These are phyloP conservation scores for Arctopsyche grandis DNA, from an alignment of 1,140 invertebrate genomes.

Conservation along the genomic window DNA sequence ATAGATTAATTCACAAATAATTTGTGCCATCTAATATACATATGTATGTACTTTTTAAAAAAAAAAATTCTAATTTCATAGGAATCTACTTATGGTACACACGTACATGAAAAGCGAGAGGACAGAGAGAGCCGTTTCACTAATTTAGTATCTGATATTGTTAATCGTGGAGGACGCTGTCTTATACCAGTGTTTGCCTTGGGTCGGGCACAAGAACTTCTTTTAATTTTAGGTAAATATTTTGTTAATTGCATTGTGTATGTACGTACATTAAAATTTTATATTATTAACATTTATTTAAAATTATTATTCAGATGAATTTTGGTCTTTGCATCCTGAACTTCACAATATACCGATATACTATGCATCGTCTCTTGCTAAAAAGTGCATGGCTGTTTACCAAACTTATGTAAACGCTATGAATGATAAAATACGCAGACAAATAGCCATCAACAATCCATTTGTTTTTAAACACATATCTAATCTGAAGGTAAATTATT, in stretches of 20 bases:
- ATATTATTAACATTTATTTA: conserved; percentile 20
- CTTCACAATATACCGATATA: conserved; percentile 99
- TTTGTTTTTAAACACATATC: conserved; percentile 99
- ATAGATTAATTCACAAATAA: conserved; percentile 46
- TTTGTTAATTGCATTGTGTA: background rate
- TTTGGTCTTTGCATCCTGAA: conserved; percentile 98
- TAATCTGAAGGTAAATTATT: conserved; percentile 85
- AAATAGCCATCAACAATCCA: conserved; percentile 98
- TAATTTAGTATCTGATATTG: conserved; percentile 94
- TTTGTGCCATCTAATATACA: conserved; percentile 16
- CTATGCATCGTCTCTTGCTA: conserved; percentile 98
- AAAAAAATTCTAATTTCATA: conserved; percentile 56
- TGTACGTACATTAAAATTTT: background rate
- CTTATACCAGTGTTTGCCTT: conserved; percentile 99
- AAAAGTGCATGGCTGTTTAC: conserved; percentile 99
- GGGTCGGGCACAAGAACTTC: conserved; percentile 95
- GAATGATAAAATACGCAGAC: conserved; percentile 96
- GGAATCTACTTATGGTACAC: conserved; percentile 99
- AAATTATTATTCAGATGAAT: conserved; percentile 81
- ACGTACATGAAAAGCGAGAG: conserved; percentile 98
- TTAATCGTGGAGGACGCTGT: conserved; percentile 93
- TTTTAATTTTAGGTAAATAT: conserved; percentile 85
- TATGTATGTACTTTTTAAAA: background rate
- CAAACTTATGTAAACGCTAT: conserved; percentile 99
- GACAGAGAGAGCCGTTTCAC: conserved; percentile 96